Conservation (phyloP, 2,113 vertebrate species). For the Microcebus griseorufus region DNA sequence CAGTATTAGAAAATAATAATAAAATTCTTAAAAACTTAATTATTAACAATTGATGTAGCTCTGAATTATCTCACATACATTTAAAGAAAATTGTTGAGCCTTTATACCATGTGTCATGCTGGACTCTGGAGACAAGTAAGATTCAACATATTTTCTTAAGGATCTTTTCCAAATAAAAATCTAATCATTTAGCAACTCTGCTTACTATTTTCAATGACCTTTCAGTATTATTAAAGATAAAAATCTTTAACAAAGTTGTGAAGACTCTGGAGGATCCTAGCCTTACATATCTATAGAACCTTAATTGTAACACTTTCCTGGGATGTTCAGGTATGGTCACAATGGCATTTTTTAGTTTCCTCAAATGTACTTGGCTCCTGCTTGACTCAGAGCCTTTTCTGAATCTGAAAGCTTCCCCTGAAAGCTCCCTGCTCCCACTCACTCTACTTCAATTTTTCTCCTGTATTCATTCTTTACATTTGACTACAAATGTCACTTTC, state of each 20-base stretch:
- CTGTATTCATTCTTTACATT: neutral
- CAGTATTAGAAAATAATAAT: neutral
- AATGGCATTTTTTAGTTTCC: neutral
- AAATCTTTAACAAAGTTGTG: neutral
- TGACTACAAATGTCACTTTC: neutral
- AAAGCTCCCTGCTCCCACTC: neutral
- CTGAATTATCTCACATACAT: neutral
- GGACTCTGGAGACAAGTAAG: neutral
- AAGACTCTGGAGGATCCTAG: neutral
- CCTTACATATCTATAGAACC: rapidly evolving
- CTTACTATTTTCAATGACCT: neutral
- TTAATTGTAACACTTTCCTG: neutral
- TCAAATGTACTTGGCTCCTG: neutral
- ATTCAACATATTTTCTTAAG: neutral
- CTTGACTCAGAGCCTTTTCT: neutral
- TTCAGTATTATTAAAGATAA: neutral
- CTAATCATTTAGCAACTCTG: neutral
- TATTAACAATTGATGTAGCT: neutral
- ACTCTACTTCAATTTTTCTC: neutral
- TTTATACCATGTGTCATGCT: neutral
- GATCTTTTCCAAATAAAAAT: constrained; percentile 22
- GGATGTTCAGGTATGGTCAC: rapidly evolving
- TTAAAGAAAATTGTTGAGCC: neutral
- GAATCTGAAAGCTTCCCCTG: neutral
- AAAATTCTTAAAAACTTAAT: neutral